phyloP scores from a whole-genome alignment of 2,113 vertebrate species.

The Eublepharis macularius region DNA sequence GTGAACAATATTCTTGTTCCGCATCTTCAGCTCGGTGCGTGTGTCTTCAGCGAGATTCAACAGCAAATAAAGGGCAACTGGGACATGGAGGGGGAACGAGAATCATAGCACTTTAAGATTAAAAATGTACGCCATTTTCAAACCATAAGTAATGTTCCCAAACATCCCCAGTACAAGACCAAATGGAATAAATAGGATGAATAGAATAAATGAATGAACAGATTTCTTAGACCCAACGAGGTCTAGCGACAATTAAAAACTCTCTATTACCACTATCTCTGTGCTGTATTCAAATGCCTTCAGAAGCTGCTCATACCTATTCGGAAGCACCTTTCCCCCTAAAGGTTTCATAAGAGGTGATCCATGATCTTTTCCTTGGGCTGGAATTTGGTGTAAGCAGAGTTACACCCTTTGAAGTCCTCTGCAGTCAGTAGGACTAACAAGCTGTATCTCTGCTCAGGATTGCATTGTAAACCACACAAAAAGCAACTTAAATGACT shows the following conservation, averaged over 20 bases:
- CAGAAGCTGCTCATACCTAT: not conserved
- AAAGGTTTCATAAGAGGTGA: not conserved
- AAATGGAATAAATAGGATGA: not conserved
- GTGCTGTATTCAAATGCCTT: not conserved
- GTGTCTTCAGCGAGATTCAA: slow-evolving; percentile 94
- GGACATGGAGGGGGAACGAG: slow-evolving; percentile 13
- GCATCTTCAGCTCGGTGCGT: slow-evolving; percentile 94
- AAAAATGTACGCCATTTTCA: not conserved
- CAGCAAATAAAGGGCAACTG: slow-evolving; percentile 90
- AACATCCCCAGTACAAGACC: not conserved
- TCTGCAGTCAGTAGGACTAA: too few relatives aligned
- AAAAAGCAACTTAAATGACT: too few relatives aligned
- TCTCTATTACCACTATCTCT: not conserved
- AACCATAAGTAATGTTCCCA: not conserved
- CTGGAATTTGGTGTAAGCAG: not conserved
- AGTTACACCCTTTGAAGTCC: too few relatives aligned
- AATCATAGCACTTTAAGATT: not conserved
- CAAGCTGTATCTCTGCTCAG: too few relatives aligned
- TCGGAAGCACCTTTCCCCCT: not conserved
- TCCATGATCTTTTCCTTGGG: not conserved
- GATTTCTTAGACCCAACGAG: not conserved
- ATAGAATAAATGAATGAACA: not conserved
- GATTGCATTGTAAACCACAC: too few relatives aligned
- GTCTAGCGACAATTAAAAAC: not conserved
- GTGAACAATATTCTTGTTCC: slow-evolving; percentile 93